A percentile compares a stretch with the other conserved stretches of the same genome.
These are phyloP conservation scores for Gordius sp. DNA, from an alignment of 2,888 invertebrate genomes.

Conservation along the genomic window DNA sequence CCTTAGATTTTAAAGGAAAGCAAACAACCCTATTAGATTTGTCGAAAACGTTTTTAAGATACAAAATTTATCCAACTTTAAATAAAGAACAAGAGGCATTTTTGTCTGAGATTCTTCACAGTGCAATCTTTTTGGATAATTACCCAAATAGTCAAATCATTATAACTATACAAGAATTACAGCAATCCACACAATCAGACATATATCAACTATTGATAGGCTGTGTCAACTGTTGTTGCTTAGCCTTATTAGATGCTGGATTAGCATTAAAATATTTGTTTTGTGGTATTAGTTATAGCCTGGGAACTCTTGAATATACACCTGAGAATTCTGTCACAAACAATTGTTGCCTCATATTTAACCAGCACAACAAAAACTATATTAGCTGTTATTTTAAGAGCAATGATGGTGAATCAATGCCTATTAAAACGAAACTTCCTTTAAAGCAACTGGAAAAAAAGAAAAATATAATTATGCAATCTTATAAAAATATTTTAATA, in stretches of 20 bases:
- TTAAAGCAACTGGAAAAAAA: too few species aligned
- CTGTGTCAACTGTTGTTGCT: not conserved
- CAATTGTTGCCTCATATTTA: too few species aligned
- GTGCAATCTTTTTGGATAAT: not conserved
- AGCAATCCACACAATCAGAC: not conserved
- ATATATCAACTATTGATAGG: not conserved
- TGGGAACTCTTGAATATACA: too few species aligned
- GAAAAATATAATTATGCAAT: too few species aligned
- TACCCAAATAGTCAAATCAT: not conserved
- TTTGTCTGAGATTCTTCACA: not conserved
- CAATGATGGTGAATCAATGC: too few species aligned
- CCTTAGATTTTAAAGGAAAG: not conserved
- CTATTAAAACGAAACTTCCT: too few species aligned
- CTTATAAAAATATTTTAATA: too few species aligned
- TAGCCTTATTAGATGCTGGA: constrained; percentile 5
- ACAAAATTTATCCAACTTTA: not conserved
- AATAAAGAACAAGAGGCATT: not conserved
- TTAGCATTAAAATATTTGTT: constrained; percentile 10
- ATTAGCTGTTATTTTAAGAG: too few species aligned
- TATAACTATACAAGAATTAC: constrained; percentile 10
- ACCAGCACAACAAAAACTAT: too few species aligned
- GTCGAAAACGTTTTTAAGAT: not conserved
- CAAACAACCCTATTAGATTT: not conserved
- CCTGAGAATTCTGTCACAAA: too few species aligned
- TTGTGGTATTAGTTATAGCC: too few species aligned